Conservation (phyloP, 2,113 vertebrate genomes). For the Protobothrops flavoviridis region DNA sequence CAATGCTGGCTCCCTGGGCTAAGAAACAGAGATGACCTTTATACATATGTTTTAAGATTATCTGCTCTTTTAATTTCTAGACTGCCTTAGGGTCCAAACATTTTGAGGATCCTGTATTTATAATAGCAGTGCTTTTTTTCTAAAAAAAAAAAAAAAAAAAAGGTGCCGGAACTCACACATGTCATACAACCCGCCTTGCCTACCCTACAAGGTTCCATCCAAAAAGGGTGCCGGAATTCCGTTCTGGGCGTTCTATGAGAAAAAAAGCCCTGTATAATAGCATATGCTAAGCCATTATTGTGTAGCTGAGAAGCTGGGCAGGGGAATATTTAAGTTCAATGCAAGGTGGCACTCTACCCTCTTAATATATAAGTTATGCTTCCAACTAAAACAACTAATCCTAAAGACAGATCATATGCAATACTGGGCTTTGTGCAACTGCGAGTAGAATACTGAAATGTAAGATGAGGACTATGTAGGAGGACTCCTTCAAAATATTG, state of each 20-base stretch:
- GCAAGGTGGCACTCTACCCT: not conserved
- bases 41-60: not conserved
- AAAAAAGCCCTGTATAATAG: not conserved
- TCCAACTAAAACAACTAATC: not conserved
- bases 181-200: no score
- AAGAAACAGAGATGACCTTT: not conserved
- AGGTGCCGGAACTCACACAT: no score
- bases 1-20: not conserved
- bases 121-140: not conserved
- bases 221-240: no score
- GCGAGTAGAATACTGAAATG: not conserved
- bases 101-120: not conserved
- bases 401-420: not conserved
- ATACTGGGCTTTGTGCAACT: not conserved
- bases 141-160: no score
- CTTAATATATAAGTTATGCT: not conserved
- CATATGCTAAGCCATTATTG: not conserved
- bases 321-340: not conserved
- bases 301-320: not conserved
- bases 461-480: not conserved
- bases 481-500: slow-evolving; percentile 7
- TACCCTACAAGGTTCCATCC: no score
- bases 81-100: not conserved
- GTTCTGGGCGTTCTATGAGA: no score
- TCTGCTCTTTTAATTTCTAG: not conserved